phyloP scores from a whole-genome alignment of 1,140 invertebrate genomes.

The Lethocerus indicus region DNA sequence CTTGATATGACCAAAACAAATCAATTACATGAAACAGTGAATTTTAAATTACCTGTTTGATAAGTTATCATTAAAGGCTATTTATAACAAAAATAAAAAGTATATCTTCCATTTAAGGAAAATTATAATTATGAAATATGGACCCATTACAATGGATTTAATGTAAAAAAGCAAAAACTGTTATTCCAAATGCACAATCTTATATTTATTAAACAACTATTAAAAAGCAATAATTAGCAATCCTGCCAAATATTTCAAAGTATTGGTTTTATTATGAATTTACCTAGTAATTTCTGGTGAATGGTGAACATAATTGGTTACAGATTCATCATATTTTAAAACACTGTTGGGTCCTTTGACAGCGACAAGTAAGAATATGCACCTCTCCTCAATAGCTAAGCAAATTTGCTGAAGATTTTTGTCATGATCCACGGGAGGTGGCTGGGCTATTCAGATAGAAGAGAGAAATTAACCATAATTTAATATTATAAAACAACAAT shows the following conservation, averaged over 20 bases:
- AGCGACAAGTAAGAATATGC: slow-evolving; percentile 25
- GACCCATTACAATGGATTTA: not conserved
- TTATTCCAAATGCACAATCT: no score
- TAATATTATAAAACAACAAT: no score
- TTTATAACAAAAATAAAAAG: not conserved
- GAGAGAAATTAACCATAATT: no score
- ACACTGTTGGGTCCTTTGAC: slow-evolving; percentile 20
- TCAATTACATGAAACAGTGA: not conserved
- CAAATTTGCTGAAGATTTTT: slow-evolving; percentile 3
- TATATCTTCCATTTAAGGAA: not conserved
- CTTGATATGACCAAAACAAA: not conserved
- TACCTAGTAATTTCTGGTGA: no score
- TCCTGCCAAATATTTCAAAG: no score
- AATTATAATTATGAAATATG: not conserved
- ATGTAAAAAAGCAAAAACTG: not conserved
- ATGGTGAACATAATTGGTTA: no score
- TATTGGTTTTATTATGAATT: no score
- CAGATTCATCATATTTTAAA: no score
- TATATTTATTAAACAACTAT: no score
- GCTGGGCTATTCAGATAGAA: no score
- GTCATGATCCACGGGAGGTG: not conserved
- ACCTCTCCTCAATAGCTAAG: slow-evolving; percentile 18
- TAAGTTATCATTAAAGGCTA: not conserved
- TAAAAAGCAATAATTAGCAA: no score
- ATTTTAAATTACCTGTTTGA: not conserved